Base-by-base conservation (phyloP, 2,888 invertebrate species). In the Scaptomyza reducta region DNA sequence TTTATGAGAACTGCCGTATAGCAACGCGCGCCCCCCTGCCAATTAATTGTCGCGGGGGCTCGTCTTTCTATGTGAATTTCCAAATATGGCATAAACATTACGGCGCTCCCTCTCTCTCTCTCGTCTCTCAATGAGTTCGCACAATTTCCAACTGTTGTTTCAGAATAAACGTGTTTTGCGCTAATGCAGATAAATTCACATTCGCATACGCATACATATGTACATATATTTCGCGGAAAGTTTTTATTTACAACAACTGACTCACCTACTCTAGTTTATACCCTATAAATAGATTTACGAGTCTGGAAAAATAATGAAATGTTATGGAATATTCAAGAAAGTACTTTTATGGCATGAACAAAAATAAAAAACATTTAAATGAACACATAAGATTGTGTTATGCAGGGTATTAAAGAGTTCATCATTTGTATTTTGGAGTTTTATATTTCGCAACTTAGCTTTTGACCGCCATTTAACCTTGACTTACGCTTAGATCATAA, bases 61-160 rank as follows among this genome's bases (percentile, higher is more conserved):
- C 83, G 83, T 69, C 83, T 68, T 68, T 69, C 70, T 47, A 73
- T 51, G 70, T 63, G 33, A 42, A 63, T 88, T 87, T 86, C 86
- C 70, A 64, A 72, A 85, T 70, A 51, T 45, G 57, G 41, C 78
- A 74, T 41, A 70, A 70, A 60, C 65, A 84, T 81, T 74, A 53
- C 70, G n/a, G 1, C 31, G 1, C 38, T 38, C 73, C 41, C 62
- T 42, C 61, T 14, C 9, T 14, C 14, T 6, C 16, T 9, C 9
- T 35, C n/a, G 6, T 40, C 16, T 40, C 16, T 41, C 60, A 67
- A 77, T 68, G 81, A 77, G 57, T 68, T 44, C 63, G 53, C 81
- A 80, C 55, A 63, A 64, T 57, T 71, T 42, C 44, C 66, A 72
- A 65, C 75, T 59, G 58, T 31, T 61, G 13, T 56, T 76, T 59